Evolutionary conservation across 2,888 invertebrate species (phyloP), one percentile per base, ranked within the genome.

Genomic region (Drosophila recens): DNA sequence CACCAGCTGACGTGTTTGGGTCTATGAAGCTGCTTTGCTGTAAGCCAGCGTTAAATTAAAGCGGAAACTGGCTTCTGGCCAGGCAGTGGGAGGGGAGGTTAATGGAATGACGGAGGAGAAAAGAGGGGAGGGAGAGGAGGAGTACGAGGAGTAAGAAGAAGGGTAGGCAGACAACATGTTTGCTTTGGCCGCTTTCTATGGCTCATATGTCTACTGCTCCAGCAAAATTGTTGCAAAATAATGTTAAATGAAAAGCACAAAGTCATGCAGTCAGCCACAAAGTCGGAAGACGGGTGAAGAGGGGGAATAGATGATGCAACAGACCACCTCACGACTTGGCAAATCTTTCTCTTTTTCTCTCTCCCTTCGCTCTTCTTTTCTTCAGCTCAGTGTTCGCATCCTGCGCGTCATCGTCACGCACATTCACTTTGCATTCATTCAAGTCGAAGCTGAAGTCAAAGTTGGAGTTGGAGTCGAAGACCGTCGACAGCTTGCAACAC

Each of bases 231-330:
- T 85, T 89, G 90, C 84, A 77, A 81, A 88, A 88, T 90, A 87
- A 90, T 82, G 77, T 77, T 82, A 80, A 83, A 86, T 87, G 86
- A 90, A 90, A 90, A 90, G 87, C 90, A 86, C 83, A 83, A 76
- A 87, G 85, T 90, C 89, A 90, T 89, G 77, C 68, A 64, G 64
- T 51, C 77, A 69, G 64, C 59, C 56, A 53, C 56, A 52, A 38
- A 53, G 64, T 11, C 20, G 27, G 51, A 9, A 33, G n/a, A 20
- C 0, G 36, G 33, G 17, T 30, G 6, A 30, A 13, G 11, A 38
- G 5, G 23, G 23, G 43, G 5, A 8, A 11, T 23, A 49, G 51
- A 34, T 34, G 45, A 36, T 48, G 52, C 15, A 36, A 34, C 46
- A 48, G 52, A 61, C 75, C 62, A 23, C 49, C 72, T 57, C 58